Percentiles rank a stretch among this genome's conserved stretches.
phyloP scores from a whole-genome alignment of 2,888 invertebrate genomes.

The Melieria omissa region DNA sequence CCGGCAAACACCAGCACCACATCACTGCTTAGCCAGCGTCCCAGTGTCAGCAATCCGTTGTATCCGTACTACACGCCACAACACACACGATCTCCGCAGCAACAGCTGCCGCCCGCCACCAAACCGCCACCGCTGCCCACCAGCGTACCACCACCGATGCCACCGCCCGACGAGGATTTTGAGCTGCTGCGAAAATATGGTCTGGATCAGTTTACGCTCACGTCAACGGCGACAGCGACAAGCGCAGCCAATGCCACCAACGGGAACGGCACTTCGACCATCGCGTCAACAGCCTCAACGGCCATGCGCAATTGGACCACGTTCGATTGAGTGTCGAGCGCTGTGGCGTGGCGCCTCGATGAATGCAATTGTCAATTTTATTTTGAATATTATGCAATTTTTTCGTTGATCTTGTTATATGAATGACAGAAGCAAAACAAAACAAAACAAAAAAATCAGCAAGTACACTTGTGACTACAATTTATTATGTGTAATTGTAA shows the following conservation, averaged over 20 bases:
- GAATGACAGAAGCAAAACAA: no score
- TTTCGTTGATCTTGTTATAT: no score
- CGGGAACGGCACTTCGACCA: not conserved
- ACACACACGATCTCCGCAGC: conserved; percentile 52
- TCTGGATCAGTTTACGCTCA: conserved; percentile 64
- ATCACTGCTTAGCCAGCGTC: conserved; percentile 11
- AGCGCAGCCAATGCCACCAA: conserved; percentile 30
- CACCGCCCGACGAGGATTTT: conserved; percentile 62
- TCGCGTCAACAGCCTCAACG: conserved; percentile 31
- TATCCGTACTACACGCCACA: conserved; percentile 69
- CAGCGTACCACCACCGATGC: conserved; percentile 48
- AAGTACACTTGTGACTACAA: no score
- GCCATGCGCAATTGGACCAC: conserved; percentile 65
- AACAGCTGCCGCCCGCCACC: conserved; percentile 34
- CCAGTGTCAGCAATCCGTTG: conserved; percentile 66
- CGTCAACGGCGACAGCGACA: conserved; percentile 38
- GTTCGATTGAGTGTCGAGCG: conserved; percentile 55
- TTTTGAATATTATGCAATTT: no score
- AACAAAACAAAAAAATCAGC: no score
- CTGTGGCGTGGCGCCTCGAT: not conserved
- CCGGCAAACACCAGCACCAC: conserved; percentile 52
- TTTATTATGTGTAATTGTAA: no score
- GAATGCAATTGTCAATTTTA: no score
- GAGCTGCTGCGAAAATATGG: conserved; percentile 66
- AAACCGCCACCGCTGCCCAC: conserved; percentile 49